Evolutionary conservation across 2,113 vertebrate species (phyloP).

Genomic region (Silurus asotus): DNA sequence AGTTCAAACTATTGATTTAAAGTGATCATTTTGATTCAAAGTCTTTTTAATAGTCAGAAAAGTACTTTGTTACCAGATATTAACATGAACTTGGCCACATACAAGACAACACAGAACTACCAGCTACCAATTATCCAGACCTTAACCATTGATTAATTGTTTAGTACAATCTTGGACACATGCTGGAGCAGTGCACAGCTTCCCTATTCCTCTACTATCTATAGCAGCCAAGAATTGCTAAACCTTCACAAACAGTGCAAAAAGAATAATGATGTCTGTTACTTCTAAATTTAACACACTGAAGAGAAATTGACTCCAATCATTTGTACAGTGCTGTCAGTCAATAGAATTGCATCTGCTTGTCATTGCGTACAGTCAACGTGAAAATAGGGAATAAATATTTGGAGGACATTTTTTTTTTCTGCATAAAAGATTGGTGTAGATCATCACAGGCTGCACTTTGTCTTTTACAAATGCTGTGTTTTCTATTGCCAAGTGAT

Average conservation of each 20-base stretch:
- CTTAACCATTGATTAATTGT: conserved; percentile 37
- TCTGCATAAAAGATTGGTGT: background rate
- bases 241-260: conserved; percentile 31
- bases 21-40: background rate
- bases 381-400: conserved; percentile 3
- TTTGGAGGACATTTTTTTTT: background rate
- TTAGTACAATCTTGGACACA: background rate
- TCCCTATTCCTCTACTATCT: conserved; percentile 2
- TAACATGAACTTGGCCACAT: background rate
- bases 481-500: conserved; percentile 6
- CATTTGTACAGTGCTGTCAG: conserved; percentile 12
- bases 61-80: background rate
- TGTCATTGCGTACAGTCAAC: conserved; percentile 1
- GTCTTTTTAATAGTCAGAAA: background rate
- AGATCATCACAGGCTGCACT: conserved; percentile 13
- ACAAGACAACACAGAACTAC: background rate
- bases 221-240: conserved; percentile 32
- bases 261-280: conserved; percentile 14
- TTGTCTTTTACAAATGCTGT: background rate
- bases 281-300: conserved; percentile 38
- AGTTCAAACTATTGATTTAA: background rate
- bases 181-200: background rate
- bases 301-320: conserved; percentile 18
- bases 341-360: background rate
- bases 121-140: conserved; percentile 13